Evolutionary conservation across 2,888 invertebrate genomes (phyloP), one percentile per base, ranked within the genome.

Genomic region (Bugulina stolonifera): DNA sequence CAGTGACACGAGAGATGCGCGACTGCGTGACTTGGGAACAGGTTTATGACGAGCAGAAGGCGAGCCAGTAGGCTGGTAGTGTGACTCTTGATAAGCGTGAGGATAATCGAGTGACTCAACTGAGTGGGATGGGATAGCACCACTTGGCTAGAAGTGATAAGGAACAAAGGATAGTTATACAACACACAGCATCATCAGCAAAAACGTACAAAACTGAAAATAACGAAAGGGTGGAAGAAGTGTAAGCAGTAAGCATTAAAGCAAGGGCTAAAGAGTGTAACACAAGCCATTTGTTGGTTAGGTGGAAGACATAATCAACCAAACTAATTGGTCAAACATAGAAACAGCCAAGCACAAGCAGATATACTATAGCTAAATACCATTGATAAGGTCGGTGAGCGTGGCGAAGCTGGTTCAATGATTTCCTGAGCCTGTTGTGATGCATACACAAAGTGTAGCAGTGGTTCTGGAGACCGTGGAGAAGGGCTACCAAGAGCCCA

Each of bases 71-170:
- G 64, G 64, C 32, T 64, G 64, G 32, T 25, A 32, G 32, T 64
- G 27, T 3, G 64, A 64, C 64, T 64, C 64, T 32, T 64, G 64
- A 32, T 64, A 64, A 3, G 22, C 25, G 27, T 64, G 64, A 14
- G 64, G 64, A n/a, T 27, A 64, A 64, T 64, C 64, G n/a, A 64
- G 27, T 14, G 64, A 64, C 64, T 64, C 64, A 27, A 64, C 32
- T 5, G 64, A 64, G 32, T 64, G n/a, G 32, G 64, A 25, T 5
- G 64, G 64, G 32, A 25, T 29, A 14, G 27, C 14, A 27, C 25
- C 22, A 10, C 64, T 27, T 27, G 25, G 64, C 29, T 34, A 64
- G 10, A 64, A 10, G 64, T 55, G 55, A 34, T 22, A 64, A 14
- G 32, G 64, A 64, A 64, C 22, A 14, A 64, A 64, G 43, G 43